Evolutionary conservation across 2,797 vertebrate genomes (phyloP), one percentile per base, ranked within the genome.

Genomic region (Platalea minor): DNA sequence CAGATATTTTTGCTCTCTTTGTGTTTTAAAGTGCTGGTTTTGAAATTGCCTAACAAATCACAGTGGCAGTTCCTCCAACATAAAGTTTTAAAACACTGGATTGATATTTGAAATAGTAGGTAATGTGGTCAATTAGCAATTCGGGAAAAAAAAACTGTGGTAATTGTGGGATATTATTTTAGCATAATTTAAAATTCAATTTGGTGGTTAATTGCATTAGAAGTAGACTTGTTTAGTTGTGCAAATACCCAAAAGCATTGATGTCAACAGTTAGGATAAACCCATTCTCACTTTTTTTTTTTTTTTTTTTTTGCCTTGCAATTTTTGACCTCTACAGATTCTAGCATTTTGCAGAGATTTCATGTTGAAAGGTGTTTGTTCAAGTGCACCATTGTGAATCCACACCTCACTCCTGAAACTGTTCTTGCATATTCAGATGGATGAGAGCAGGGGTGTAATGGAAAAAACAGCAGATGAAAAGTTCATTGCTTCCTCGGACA

Each of bases 1-100:
- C 94, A 61, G 46, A 67, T 91, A 90, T 91, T 89, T 96, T 97
- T 92, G 84, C 95, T 96, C 65, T 93, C 86, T 96, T 96, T 96
- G 92, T 95, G 89, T 96, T 96, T 93, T 89, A 74, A 93, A 77
- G 68, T 95, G 91, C 90, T 96, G 68, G 31, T 88, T 97, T 94
- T 95, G 76, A 96, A 96, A 84, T 88, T 91, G 84, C 73, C 75
- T 90, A 28, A 93, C 53, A 53, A 91, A 90, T 94, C 90, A 93
- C 91, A 74, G 63, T 95, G 90, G 88, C 91, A 57, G 0, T 92
- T 94, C 80, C 80, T 88, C 94, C 75, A 60, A 54, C 26, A 25
- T 76, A 51, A 95, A 90, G 68, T 96, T 91, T 94, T 88, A 75
- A 86, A 96, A 93, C 43, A 68, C 59, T 85, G 73, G 76, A 39